phyloP scores from a whole-genome alignment of 2,113 vertebrate species.

The Bubo scandiacus region DNA sequence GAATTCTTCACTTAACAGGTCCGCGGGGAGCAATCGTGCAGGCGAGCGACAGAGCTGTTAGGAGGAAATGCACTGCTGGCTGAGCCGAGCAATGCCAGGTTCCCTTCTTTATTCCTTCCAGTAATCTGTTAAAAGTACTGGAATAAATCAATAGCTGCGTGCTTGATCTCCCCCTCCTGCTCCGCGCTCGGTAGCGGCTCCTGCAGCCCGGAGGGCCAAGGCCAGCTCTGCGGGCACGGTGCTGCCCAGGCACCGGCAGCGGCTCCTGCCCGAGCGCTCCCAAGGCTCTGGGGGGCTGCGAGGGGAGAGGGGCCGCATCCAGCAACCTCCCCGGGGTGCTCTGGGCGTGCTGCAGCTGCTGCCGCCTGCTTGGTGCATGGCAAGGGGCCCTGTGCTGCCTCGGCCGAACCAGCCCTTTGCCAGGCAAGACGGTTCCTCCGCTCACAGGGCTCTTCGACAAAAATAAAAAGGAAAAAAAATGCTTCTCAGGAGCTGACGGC shows the following conservation, averaged over 20 bases:
- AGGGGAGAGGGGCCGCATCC: neutral
- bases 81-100: neutral
- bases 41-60: neutral
- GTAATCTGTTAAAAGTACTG: conserved; percentile 22
- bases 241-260: neutral
- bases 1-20: neutral
- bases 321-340: neutral
- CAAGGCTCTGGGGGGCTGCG: fast-evolving
- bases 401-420: neutral
- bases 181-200: neutral
- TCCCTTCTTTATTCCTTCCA: neutral
- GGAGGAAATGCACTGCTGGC: neutral
- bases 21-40: neutral
- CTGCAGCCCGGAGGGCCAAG: neutral
- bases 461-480: neutral
- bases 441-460: neutral
- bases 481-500: neutral
- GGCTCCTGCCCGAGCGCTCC: neutral
- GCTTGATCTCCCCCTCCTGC: neutral
- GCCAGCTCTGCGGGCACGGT: neutral
- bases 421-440: fast-evolving
- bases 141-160: neutral
- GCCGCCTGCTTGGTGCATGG: neutral
- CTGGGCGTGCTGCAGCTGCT: neutral
- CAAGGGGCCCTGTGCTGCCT: neutral